Evolutionary conservation across 2,113 vertebrate species (phyloP).

Genomic region (Catharus bicknelli): DNA sequence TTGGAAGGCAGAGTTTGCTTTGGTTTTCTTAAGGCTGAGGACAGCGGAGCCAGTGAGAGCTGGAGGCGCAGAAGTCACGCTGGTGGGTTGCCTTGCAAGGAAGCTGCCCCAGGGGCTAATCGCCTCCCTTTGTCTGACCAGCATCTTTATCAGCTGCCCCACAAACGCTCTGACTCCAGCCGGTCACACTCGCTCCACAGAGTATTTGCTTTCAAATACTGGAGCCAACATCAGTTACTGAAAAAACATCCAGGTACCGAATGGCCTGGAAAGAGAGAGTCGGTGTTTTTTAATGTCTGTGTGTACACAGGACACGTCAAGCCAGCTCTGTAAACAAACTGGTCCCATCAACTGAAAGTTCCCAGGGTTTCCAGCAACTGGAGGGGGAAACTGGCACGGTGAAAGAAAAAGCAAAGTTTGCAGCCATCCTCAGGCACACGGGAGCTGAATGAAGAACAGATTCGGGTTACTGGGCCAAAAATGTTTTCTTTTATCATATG

Average conservation of each 20-base stretch:
- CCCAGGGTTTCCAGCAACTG: not conserved
- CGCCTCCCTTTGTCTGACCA: accelerated
- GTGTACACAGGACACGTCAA: not conserved
- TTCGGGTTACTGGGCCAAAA: not conserved
- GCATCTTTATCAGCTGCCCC: not conserved
- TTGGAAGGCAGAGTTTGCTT: not conserved
- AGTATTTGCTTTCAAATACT: not conserved
- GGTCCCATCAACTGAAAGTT: not conserved
- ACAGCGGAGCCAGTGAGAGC: not conserved
- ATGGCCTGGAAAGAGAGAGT: not conserved
- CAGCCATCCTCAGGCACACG: accelerated
- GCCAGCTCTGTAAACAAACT: not conserved
- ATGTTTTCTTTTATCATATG: not conserved
- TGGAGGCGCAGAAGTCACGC: not conserved
- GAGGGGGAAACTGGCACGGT: not conserved
- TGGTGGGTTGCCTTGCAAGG: not conserved
- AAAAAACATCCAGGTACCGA: not conserved
- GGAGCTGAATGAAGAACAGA: not conserved
- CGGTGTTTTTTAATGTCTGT: not conserved
- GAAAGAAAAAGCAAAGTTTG: not conserved
- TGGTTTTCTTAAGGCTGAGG: not conserved
- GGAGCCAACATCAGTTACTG: not conserved
- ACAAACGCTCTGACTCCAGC: not conserved
- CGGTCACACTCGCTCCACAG: accelerated
- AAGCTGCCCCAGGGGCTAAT: not conserved